Base-by-base conservation (phyloP, 2,888 invertebrate genomes). In the Papilio gigon region DNA sequence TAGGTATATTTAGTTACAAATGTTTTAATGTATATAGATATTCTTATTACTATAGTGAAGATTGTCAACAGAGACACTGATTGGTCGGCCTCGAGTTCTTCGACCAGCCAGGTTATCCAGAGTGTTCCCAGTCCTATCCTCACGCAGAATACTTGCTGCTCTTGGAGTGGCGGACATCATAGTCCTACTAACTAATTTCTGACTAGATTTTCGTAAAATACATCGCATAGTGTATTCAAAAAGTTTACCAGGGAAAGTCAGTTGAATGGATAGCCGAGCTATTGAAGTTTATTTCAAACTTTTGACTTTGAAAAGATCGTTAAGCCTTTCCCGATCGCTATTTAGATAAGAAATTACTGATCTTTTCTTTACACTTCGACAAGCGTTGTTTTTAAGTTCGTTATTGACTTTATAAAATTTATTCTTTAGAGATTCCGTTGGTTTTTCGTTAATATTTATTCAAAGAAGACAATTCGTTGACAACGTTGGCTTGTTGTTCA, bases 271-370 rank as follows among this genome's bases (percentile, higher is more conserved):
- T 65, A 56, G 42, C 30, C 65, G 65, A 30, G 56, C 40, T 22
- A 56, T 65, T 65, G 65, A 58, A 58, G 65, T 60, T 60, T 60
- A 60, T 60, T 60, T 25, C 30, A 59, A 65, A 65, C 65, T 42
- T 33, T 33, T 58, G 65, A 58, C 56, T 65, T 65, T 65, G 58
- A 65, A 65, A 65, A 65, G 65, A 58, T 65, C 65, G 65, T 65
- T 65, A 65, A 65, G 65, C 65, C 65, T 40, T 65, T 58, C 58
- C 20, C 30, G 58, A 65, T 65, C 58, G 33, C 65, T 65, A 65
- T 65, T 65, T 65, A 65, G 58, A 65, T 65, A 65, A 65, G 40
- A 22, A 40, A 65, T 56, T 53, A 56, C 56, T 40, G 65, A 50
- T 50, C 35, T 58, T 65, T 58, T 20, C 42, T 58, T 65, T 65